These are phyloP conservation scores for Lepidocyrtoides sp. DNA, from an alignment of 2,888 invertebrate genomes.

Conservation along the genomic window DNA sequence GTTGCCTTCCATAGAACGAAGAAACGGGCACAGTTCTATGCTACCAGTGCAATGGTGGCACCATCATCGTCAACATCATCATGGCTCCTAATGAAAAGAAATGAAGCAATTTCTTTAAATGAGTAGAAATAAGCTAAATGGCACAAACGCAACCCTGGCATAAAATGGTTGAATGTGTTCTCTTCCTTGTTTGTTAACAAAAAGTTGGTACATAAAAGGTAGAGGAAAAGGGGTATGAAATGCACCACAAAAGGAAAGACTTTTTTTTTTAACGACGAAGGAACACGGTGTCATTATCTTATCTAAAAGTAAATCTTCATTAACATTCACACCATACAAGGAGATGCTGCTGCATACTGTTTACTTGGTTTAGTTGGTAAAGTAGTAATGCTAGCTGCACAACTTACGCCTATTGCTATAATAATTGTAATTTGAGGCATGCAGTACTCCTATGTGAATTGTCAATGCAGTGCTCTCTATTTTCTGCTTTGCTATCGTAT, in stretches of 20 bases:
- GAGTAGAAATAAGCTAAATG: slow-evolving; percentile 55
- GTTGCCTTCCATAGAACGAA: background rate
- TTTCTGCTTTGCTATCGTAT: too few relatives aligned
- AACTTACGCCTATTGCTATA: background rate
- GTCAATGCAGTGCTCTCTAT: slow-evolving; percentile 11
- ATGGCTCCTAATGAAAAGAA: slow-evolving; percentile 66
- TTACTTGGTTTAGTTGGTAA: background rate
- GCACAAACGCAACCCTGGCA: slow-evolving; percentile 35
- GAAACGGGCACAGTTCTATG: background rate
- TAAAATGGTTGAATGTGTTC: background rate
- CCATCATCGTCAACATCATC: slow-evolving; percentile 42
- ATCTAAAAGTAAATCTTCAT: slow-evolving; percentile 46
- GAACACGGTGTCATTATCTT: slow-evolving; percentile 31
- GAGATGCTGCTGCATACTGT: background rate
- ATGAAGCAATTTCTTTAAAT: slow-evolving; percentile 74
- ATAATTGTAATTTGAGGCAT: slow-evolving; percentile 44
- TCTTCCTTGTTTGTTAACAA: too few relatives aligned
- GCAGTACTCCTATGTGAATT: slow-evolving; percentile 5
- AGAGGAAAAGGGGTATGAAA: background rate
- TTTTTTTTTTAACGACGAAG: background rate
- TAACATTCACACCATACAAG: background rate
- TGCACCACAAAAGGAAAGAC: slow-evolving; percentile 18
- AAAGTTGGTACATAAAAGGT: background rate
- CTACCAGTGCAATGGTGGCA: background rate
- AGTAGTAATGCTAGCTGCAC: background rate